Evolutionary conservation across 2,113 vertebrate species (phyloP).

Genomic region (Nematolebias whitei): DNA sequence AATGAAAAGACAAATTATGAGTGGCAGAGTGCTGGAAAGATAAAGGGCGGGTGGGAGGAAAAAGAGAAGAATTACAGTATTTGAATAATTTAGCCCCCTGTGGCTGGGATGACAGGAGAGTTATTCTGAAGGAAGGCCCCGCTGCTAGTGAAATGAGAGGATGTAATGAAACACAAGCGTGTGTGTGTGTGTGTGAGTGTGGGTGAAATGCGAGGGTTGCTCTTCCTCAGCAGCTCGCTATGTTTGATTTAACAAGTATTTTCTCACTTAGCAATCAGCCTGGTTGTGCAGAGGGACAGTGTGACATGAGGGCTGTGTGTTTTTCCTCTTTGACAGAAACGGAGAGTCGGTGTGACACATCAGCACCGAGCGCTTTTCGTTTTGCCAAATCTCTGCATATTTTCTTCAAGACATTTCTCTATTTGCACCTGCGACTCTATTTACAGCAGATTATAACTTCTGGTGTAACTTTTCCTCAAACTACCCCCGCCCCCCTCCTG

Average conservation of each 20-base stretch:
- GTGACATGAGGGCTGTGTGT: slow-evolving; percentile 53
- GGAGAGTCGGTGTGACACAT: slow-evolving; percentile 57
- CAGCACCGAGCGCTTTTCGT: slow-evolving; percentile 55
- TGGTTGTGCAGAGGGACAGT: slow-evolving; percentile 39
- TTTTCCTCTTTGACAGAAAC: slow-evolving; percentile 59
- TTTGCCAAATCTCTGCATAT: slow-evolving; percentile 54
- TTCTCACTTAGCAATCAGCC: slow-evolving; percentile 56
- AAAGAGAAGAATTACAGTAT: slow-evolving; percentile 94
- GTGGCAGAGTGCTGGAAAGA: slow-evolving; percentile 79
- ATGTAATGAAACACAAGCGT: slow-evolving; percentile 68
- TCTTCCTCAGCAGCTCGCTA: slow-evolving; percentile 38
- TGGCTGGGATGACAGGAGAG: slow-evolving; percentile 94
- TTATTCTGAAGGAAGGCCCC: slow-evolving; percentile 92
- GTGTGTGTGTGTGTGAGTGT: slow-evolving; percentile 24
- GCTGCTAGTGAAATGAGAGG: slow-evolving; percentile 87
- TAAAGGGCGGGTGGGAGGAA: slow-evolving; percentile 80
- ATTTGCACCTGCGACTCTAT: slow-evolving; percentile 54
- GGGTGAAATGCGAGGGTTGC: slow-evolving; percentile 32
- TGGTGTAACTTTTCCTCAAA: slow-evolving; percentile 68
- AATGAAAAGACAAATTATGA: slow-evolving; percentile 97
- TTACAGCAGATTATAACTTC: slow-evolving; percentile 36
- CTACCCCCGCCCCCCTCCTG: slow-evolving; percentile 15
- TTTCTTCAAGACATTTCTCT: slow-evolving; percentile 53
- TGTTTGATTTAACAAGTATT: slow-evolving; percentile 61
- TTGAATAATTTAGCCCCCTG: slow-evolving; percentile 99